phyloP scores from a whole-genome alignment of 2,113 vertebrate genomes.

The Pomatorhinus ruficollis region DNA sequence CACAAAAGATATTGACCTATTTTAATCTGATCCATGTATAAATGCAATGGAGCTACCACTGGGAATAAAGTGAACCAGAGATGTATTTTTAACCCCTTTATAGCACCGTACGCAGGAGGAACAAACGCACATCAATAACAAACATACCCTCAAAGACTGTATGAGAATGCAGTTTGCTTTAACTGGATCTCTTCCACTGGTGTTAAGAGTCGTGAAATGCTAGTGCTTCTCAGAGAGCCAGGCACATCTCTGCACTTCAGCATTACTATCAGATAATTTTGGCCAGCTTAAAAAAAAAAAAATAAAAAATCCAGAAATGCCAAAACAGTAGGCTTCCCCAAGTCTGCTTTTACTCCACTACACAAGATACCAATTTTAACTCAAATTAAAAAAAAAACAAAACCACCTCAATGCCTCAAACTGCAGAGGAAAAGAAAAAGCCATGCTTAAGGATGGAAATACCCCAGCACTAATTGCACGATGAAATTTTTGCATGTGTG shows the following conservation, averaged over 20 bases:
- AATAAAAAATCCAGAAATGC: neutral
- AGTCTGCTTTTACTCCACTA: neutral
- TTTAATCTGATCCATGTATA: constrained; percentile 68
- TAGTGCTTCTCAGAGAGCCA: neutral
- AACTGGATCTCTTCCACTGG: neutral
- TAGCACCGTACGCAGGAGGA: neutral
- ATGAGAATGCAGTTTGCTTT: neutral
- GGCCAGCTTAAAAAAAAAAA: neutral
- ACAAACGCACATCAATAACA: neutral
- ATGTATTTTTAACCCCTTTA: constrained; percentile 63
- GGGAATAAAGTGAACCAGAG: constrained; percentile 58
- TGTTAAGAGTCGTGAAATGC: neutral
- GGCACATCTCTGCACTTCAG: neutral
- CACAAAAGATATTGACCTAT: constrained; percentile 66
- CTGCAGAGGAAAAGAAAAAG: neutral
- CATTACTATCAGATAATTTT: neutral
- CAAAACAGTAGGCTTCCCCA: neutral
- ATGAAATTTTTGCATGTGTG: neutral
- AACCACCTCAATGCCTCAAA: neutral
- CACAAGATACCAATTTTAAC: neutral
- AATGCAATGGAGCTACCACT: constrained; percentile 41
- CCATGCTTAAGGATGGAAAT: neutral
- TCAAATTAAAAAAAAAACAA: neutral
- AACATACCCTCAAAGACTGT: neutral
- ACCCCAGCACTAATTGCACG: neutral